phyloP scores from a whole-genome alignment of 2,113 vertebrate genomes.

The Trogon melanurus region DNA sequence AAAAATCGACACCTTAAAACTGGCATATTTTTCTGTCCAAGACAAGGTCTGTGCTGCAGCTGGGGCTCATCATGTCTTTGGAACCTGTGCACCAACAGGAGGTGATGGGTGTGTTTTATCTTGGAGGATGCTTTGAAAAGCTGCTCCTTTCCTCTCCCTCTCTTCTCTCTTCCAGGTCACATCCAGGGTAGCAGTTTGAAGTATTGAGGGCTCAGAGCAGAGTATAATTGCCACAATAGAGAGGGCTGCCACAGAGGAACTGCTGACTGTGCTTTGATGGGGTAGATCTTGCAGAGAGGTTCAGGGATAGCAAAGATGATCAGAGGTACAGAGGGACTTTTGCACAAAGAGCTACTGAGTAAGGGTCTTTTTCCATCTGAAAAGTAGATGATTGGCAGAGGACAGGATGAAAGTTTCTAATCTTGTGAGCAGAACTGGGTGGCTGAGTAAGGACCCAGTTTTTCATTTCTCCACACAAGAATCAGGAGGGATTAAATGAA shows the following conservation, averaged over 20 bases:
- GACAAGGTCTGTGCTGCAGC: background rate
- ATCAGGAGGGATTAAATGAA: background rate
- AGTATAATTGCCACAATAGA: background rate
- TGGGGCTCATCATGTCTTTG: background rate
- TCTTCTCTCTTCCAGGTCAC: background rate
- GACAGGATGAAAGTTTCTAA: background rate
- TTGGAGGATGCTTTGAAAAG: background rate
- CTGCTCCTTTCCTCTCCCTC: background rate
- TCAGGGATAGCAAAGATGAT: background rate
- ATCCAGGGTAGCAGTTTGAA: background rate
- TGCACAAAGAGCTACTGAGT: background rate
- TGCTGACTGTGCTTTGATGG: background rate
- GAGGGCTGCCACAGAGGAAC: background rate
- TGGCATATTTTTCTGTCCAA: background rate
- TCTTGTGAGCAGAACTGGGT: background rate
- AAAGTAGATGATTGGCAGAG: background rate
- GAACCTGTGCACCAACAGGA: background rate
- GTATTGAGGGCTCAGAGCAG: background rate
- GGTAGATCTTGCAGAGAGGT: background rate
- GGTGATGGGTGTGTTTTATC: fast-evolving
- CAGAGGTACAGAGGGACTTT: background rate
- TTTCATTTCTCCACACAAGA: background rate
- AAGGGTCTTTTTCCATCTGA: background rate
- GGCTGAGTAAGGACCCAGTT: background rate
- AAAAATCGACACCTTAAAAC: background rate